These are phyloP conservation scores for Origma solitaria DNA, from an alignment of 2,113 vertebrate genomes.

Conservation along the genomic window DNA sequence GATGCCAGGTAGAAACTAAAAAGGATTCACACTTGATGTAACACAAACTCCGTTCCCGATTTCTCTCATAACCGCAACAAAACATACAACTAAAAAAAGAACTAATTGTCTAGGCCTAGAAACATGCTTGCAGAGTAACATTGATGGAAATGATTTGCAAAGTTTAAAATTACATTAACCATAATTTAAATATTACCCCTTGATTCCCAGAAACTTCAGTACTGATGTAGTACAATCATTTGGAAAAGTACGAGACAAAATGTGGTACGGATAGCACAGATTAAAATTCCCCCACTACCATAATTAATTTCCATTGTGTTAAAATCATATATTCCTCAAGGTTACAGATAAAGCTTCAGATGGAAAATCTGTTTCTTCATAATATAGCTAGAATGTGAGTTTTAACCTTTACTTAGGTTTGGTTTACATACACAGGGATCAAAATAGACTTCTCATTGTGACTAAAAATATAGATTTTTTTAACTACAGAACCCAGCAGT, in stretches of 20 bases:
- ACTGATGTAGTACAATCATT: conserved; percentile 68
- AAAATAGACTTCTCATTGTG: conserved; percentile 93
- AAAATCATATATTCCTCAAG: conserved; percentile 65
- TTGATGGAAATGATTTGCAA: conserved; percentile 60
- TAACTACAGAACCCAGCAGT: conserved; percentile 85
- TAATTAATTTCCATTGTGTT: conserved; percentile 33
- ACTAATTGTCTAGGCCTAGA: conserved; percentile 61
- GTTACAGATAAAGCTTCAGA: conserved; percentile 56
- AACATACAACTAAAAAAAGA: conserved; percentile 31
- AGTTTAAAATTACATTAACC: conserved; percentile 65
- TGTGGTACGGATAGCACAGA: conserved; percentile 29
- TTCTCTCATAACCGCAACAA: conserved; percentile 33
- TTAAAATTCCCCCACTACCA: conserved; percentile 44
- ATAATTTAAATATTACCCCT: conserved; percentile 72
- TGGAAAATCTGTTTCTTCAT: conserved; percentile 51
- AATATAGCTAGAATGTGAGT: conserved; percentile 51
- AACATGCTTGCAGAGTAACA: conserved; percentile 68
- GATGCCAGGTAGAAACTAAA: neutral
- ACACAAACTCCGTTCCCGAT: neutral
- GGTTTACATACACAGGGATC: conserved; percentile 77
- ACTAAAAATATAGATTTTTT: conserved; percentile 97
- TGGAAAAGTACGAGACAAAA: conserved; percentile 56
- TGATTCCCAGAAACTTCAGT: conserved; percentile 68
- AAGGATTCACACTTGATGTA: conserved; percentile 39
- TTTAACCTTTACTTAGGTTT: conserved; percentile 61